phyloP scores from a whole-genome alignment of 2,113 vertebrate species.

The Illadopsis cleaveri region DNA sequence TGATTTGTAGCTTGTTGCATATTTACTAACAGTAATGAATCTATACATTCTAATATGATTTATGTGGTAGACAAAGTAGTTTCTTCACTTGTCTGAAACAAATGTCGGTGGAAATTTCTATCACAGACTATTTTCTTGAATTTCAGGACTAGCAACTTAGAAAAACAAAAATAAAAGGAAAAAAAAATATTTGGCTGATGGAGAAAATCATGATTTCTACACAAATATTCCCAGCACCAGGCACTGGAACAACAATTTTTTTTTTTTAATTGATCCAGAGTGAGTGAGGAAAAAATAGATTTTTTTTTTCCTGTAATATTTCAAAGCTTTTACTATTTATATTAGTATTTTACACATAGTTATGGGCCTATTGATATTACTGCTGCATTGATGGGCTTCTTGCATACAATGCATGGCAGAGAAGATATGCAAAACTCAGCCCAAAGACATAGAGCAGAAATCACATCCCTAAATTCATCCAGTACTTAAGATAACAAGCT shows the following conservation, averaged over 20 bases:
- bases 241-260: conserved; percentile 57
- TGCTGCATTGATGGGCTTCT: not conserved
- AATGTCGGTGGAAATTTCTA: not conserved
- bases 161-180: conserved; percentile 32
- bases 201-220: conserved; percentile 24
- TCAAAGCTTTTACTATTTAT: conserved; percentile 30
- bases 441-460: not conserved
- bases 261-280: conserved; percentile 63
- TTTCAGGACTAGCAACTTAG: conserved; percentile 52
- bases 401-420: not conserved
- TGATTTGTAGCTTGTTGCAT: not conserved
- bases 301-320: conserved; percentile 8
- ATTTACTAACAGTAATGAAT: not conserved
- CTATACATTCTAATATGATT: not conserved
- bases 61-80: not conserved
- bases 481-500: not conserved
- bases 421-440: not conserved
- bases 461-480: not conserved
- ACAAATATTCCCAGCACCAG: conserved; percentile 26
- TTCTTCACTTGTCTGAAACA: conserved; percentile 2
- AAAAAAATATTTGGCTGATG: conserved; percentile 23
- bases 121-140: conserved; percentile 21
- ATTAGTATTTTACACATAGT: conserved; percentile 1
- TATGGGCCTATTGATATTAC: not conserved
- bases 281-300: not conserved